These are phyloP conservation scores for Pristionchus arcanus DNA, from an alignment of 2,888 invertebrate genomes.

Conservation along the genomic window DNA sequence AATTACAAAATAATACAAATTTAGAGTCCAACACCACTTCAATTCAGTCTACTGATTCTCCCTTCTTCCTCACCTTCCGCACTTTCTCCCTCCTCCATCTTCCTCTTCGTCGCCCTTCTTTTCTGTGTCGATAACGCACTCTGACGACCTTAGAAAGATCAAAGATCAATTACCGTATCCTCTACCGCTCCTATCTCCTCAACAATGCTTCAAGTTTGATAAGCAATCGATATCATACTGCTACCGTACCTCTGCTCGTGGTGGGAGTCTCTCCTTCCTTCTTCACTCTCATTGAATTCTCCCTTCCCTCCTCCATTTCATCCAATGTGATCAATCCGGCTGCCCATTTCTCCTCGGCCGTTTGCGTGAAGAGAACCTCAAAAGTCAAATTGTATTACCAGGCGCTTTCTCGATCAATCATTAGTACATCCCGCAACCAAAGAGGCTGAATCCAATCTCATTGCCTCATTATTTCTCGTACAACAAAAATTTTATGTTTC, in stretches of 20 bases:
- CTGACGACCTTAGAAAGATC: slow-evolving; percentile 21
- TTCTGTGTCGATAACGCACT: neutral
- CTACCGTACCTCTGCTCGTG: slow-evolving; percentile 35
- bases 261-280: slow-evolving; percentile 21
- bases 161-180: slow-evolving; percentile 28
- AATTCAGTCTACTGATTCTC: too few species aligned
- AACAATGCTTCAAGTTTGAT: too few species aligned
- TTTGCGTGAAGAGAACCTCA: slow-evolving; percentile 40
- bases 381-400: neutral
- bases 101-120: neutral
- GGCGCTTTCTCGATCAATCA: neutral
- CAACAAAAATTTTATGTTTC: too few species aligned
- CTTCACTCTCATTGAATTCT: neutral
- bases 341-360: slow-evolving; percentile 49
- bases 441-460: too few species aligned
- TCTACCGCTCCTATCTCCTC: neutral
- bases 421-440: too few species aligned
- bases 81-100: neutral
- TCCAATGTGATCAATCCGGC: slow-evolving; percentile 23
- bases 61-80: neutral
- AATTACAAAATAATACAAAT: too few species aligned
- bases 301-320: neutral
- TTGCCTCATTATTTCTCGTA: too few species aligned
- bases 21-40: too few species aligned
- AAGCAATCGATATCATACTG: too few species aligned